Evolutionary conservation across 2,113 vertebrate genomes (phyloP).

Genomic region (Asarcornis scutulata): DNA sequence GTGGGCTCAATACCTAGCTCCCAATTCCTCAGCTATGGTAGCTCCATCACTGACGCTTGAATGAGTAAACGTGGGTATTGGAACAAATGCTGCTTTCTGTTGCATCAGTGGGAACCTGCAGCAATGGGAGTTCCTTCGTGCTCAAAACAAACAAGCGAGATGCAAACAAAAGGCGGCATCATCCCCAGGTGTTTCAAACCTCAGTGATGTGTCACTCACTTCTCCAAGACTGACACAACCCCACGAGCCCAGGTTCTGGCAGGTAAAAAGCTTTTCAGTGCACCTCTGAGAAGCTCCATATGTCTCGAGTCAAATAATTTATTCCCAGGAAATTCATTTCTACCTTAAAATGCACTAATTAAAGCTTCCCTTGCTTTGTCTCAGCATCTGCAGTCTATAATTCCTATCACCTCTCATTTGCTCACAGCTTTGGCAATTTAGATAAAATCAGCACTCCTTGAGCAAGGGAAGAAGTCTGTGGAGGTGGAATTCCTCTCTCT

Average conservation of each 20-base stretch:
- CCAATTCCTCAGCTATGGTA: background rate
- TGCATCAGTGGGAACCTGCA: background rate
- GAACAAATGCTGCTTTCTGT: background rate
- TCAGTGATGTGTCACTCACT: background rate
- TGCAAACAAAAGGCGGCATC: background rate
- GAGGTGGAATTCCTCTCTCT: conserved; percentile 52
- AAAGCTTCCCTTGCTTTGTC: conserved; percentile 55
- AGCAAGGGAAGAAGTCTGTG: conserved; percentile 37
- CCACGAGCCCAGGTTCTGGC: background rate
- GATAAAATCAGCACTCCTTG: conserved; percentile 53
- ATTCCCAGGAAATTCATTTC: conserved; percentile 57
- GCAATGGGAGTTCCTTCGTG: background rate
- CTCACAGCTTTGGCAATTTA: conserved; percentile 52
- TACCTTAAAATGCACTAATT: conserved; percentile 55
- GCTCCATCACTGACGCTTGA: background rate
- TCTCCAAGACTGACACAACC: background rate
- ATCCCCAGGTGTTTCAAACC: background rate
- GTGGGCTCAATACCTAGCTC: background rate
- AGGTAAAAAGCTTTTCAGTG: conserved; percentile 14
- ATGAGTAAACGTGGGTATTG: background rate
- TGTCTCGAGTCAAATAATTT: conserved; percentile 41
- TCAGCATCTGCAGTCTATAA: conserved; percentile 40
- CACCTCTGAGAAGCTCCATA: conserved; percentile 2
- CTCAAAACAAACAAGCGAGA: background rate
- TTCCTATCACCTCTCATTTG: conserved; percentile 51